phyloP scores from a whole-genome alignment of 1,140 invertebrate genomes.

The Aradophagus sp. region DNA sequence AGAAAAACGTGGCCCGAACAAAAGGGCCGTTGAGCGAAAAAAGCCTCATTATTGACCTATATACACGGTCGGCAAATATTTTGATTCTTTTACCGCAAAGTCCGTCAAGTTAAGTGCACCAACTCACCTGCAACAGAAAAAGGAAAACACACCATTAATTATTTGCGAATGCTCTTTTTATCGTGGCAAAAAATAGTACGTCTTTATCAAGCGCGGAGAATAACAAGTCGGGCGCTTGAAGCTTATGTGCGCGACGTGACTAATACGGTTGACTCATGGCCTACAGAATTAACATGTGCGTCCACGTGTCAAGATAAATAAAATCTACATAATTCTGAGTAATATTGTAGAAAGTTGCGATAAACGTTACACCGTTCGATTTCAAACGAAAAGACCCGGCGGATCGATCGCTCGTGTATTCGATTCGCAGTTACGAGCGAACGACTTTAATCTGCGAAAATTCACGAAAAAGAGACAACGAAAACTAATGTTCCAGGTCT shows the following conservation, averaged over 20 bases:
- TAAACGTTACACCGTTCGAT: slow-evolving; percentile 40
- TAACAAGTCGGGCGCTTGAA: slow-evolving; percentile 44
- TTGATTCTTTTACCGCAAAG: no score
- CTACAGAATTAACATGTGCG: slow-evolving; percentile 54
- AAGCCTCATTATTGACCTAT: no score
- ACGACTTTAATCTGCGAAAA: no score
- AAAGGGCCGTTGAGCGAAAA: no score
- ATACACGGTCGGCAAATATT: no score
- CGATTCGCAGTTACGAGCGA: no score
- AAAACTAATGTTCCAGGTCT: no score
- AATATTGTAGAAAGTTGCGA: slow-evolving; percentile 50
- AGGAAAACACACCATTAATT: slow-evolving; percentile 39
- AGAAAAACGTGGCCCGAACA: no score
- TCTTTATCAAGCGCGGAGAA: slow-evolving; percentile 48
- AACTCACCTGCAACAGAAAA: slow-evolving; percentile 51
- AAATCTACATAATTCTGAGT: slow-evolving; percentile 49
- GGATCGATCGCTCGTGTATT: no score
- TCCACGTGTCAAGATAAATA: slow-evolving; percentile 59
- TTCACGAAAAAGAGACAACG: no score
- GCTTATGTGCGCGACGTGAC: slow-evolving; percentile 45
- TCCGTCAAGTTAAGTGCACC: no score
- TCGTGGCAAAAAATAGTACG: slow-evolving; percentile 42
- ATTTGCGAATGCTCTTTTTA: slow-evolving; percentile 35
- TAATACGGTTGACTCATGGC: slow-evolving; percentile 58
- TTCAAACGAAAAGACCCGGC: no score